These are phyloP conservation scores for Cyrtonyx montezumae DNA, from an alignment of 2,113 vertebrate species.

Conservation along the genomic window DNA sequence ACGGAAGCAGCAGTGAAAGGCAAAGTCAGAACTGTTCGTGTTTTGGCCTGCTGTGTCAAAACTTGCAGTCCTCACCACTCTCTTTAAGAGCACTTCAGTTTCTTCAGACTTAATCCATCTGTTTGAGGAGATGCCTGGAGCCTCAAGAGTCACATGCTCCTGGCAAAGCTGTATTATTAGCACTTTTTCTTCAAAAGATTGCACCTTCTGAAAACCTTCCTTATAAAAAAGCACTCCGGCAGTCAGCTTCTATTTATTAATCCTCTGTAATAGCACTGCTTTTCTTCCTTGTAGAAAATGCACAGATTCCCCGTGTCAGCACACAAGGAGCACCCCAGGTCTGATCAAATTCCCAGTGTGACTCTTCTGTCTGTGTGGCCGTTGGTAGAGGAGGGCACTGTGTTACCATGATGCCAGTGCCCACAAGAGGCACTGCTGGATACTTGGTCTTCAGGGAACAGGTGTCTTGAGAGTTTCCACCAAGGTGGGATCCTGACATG, in stretches of 20 bases:
- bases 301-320: fast-evolving
- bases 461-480: fast-evolving
- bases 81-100: background rate
- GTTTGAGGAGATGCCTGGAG: background rate
- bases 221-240: background rate
- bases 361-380: background rate
- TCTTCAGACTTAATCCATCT: background rate
- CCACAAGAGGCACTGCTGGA: background rate
- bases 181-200: background rate
- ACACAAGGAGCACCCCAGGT: background rate
- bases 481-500: fast-evolving
- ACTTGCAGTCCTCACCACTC: background rate
- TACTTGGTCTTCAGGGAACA: background rate
- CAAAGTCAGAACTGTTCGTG: background rate
- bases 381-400: background rate
- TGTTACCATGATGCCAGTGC: background rate
- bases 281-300: background rate
- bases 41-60: background rate
- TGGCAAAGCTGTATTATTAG: background rate
- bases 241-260: background rate
- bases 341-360: background rate
- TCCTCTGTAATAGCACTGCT: background rate
- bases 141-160: background rate
- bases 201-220: background rate
- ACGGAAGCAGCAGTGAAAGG: background rate